phyloP scores from a whole-genome alignment of 1,140 invertebrate species.

The Propsilocerus akamusi region DNA sequence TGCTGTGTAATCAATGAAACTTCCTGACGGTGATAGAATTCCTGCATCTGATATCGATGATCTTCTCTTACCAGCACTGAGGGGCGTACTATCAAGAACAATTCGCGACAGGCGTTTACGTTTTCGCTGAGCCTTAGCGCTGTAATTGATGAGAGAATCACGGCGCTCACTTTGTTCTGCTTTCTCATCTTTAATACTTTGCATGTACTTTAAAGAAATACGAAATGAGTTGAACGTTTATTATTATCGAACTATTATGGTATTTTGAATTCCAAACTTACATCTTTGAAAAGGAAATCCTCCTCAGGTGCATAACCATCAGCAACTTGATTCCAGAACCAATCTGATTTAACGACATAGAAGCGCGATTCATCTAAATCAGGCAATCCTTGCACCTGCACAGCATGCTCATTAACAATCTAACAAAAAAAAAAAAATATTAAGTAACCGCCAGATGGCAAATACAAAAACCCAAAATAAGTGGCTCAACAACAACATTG shows the following conservation, averaged over 20 bases:
- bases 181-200: constrained; percentile 23
- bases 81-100: constrained; percentile 17
- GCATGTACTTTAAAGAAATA: constrained; percentile 18
- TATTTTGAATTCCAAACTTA: constrained; percentile 25
- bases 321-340: constrained; percentile 72
- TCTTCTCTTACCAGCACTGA: constrained; percentile 41
- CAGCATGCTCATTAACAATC: constrained; percentile 45
- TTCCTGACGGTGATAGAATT: constrained; percentile 63
- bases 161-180: constrained; percentile 35
- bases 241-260: background rate
- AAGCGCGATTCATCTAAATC: constrained; percentile 30
- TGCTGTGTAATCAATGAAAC: constrained; percentile 67
- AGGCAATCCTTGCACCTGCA: constrained; percentile 42
- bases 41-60: constrained; percentile 69
- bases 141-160: constrained; percentile 29
- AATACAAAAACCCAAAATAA: no score
- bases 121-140: constrained; percentile 35
- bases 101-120: constrained; percentile 41
- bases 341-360: constrained; percentile 67
- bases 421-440: constrained; percentile 6
- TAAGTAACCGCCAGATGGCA: no score
- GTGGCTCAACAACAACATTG: background rate
- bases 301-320: constrained; percentile 60
- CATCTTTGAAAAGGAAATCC: constrained; percentile 70
- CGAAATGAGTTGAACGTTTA: background rate